Conservation (phyloP, 2,797 vertebrate species). For the Tangara arthus region DNA sequence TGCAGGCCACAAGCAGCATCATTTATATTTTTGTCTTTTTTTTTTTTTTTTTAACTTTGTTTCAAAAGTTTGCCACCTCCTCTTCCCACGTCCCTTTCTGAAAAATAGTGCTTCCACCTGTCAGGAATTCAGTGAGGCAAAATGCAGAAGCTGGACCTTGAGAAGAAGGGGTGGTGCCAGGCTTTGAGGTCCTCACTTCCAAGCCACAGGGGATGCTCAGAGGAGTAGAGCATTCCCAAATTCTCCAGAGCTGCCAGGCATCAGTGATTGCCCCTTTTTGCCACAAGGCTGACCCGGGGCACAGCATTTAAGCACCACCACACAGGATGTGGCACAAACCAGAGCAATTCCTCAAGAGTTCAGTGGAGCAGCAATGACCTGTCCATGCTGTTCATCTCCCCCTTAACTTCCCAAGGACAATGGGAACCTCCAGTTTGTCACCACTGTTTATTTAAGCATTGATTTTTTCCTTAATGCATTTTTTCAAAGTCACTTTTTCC, state of each 20-base stretch:
- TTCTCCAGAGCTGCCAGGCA: neutral
- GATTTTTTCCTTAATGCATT: neutral
- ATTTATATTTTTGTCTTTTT: neutral
- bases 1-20: conserved; percentile 13
- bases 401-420: neutral
- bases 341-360: neutral
- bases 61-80: neutral
- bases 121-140: neutral
- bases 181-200: neutral
- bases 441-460: neutral
- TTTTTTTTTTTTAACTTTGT: neutral
- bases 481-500: neutral
- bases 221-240: neutral
- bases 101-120: neutral
- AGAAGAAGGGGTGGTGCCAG: neutral
- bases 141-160: neutral
- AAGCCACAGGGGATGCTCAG: neutral
- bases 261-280: neutral
- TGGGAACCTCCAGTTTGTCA: neutral
- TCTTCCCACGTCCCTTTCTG: neutral
- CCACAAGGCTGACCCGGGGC: neutral
- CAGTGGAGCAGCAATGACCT: neutral
- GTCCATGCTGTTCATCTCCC: neutral
- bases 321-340: neutral
- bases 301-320: neutral